These are phyloP conservation scores for Lacerta viridis DNA, from an alignment of 2,797 vertebrate genomes.

Conservation along the genomic window DNA sequence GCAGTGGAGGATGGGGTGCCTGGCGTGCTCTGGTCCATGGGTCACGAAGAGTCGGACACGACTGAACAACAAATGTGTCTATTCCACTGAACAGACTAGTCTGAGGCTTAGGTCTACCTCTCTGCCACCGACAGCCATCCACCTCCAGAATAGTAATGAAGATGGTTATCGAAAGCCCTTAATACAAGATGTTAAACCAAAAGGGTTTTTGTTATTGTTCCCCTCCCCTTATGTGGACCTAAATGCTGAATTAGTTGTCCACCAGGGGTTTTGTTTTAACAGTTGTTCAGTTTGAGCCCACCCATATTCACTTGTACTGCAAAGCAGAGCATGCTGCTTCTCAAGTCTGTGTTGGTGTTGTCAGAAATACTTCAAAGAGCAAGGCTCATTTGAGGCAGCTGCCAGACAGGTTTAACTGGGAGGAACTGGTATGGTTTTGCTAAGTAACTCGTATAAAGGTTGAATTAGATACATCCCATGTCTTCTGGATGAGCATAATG, in stretches of 20 bases:
- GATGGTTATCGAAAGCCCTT: no score
- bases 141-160: no score
- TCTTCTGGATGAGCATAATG: not conserved
- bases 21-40: no score
- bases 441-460: not conserved
- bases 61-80: no score
- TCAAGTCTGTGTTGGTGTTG: not conserved
- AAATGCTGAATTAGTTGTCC: not conserved
- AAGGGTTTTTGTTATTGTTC: not conserved
- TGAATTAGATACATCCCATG: slow-evolving; percentile 23
- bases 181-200: no score
- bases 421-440: not conserved
- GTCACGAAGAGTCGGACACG: no score
- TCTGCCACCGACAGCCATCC: no score
- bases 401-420: slow-evolving; percentile 29
- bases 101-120: no score
- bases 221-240: not conserved
- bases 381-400: not conserved
- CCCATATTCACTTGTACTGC: not conserved
- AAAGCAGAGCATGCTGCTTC: not conserved
- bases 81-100: not conserved
- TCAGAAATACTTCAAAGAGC: not conserved
- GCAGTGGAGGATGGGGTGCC: no score
- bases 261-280: not conserved
- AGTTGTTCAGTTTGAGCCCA: not conserved